A percentile compares a stretch with the other conserved stretches of the same genome.
Conservation (phyloP, 1,140 invertebrate species). For the Psix sp. region DNA sequence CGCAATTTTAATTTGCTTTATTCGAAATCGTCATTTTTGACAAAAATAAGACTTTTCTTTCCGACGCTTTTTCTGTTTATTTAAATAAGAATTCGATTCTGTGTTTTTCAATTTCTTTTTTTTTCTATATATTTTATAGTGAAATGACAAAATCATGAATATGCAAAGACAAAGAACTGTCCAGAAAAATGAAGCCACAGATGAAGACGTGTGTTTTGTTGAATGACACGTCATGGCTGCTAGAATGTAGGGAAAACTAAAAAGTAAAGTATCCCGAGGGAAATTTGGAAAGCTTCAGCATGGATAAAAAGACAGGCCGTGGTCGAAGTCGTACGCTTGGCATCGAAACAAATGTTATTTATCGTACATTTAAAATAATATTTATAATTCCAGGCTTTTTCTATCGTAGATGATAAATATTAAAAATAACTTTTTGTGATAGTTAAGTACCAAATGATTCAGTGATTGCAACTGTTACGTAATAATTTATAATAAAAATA, state of each 20-base stretch:
- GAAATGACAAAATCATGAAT: conserved; percentile 52
- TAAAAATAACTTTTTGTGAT: no score
- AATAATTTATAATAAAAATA: no score
- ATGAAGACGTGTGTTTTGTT: conserved; percentile 58
- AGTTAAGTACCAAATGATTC: no score
- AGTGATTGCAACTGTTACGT: no score
- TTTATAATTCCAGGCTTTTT: conserved; percentile 12
- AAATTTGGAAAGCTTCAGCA: conserved; percentile 58
- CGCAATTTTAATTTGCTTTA: no score
- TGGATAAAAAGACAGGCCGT: conserved; percentile 46
- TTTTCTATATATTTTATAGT: conserved; percentile 25
- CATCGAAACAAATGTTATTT: conserved; percentile 48
- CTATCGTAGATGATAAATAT: no score
- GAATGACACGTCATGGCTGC: conserved; percentile 52
- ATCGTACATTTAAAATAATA: conserved; percentile 46
- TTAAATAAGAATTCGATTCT: no score
- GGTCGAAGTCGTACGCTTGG: conserved; percentile 19
- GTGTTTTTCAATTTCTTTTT: no score
- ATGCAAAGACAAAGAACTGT: conserved; percentile 51
- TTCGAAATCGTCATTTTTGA: no score
- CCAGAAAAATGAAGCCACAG: conserved; percentile 51
- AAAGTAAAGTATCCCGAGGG: conserved; percentile 55
- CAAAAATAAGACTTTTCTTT: no score
- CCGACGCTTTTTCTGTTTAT: no score
- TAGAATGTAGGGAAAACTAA: conserved; percentile 40